A percentile compares a stretch with the other conserved stretches of the same genome.
phyloP scores from a whole-genome alignment of 2,797 vertebrate species.

The Cheirogaleus major region DNA sequence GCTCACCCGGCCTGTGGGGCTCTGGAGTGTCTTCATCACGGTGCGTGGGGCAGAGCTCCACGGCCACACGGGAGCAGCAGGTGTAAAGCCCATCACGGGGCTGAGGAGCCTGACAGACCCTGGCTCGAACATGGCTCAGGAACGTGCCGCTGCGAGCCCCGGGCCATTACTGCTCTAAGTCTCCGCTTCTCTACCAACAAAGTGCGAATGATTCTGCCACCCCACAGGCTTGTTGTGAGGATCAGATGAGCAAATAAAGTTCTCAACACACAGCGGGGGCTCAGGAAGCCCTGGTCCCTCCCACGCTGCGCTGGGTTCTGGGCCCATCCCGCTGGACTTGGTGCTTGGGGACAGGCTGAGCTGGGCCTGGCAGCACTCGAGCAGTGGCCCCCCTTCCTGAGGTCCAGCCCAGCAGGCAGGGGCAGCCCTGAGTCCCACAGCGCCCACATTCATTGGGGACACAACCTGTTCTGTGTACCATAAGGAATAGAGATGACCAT shows the following conservation, averaged over 20 bases:
- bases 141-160: background rate
- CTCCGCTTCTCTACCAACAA: background rate
- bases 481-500: background rate
- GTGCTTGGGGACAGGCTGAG: background rate
- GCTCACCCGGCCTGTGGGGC: background rate
- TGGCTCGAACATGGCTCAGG: background rate
- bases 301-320: background rate
- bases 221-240: background rate
- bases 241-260: background rate
- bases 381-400: background rate
- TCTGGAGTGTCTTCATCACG: background rate
- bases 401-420: background rate
- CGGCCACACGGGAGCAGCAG: fast-evolving
- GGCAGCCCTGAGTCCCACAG: background rate
- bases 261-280: background rate
- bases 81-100: background rate
- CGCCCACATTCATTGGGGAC: background rate
- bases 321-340: background rate
- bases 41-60: background rate
- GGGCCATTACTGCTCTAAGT: background rate
- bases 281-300: too few relatives aligned
- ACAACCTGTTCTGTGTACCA: background rate
- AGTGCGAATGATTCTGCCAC: too few relatives aligned
- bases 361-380: background rate
- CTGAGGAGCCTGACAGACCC: background rate